phyloP scores from a whole-genome alignment of 2,113 vertebrate genomes.

The Tetraodon nigroviridis region DNA sequence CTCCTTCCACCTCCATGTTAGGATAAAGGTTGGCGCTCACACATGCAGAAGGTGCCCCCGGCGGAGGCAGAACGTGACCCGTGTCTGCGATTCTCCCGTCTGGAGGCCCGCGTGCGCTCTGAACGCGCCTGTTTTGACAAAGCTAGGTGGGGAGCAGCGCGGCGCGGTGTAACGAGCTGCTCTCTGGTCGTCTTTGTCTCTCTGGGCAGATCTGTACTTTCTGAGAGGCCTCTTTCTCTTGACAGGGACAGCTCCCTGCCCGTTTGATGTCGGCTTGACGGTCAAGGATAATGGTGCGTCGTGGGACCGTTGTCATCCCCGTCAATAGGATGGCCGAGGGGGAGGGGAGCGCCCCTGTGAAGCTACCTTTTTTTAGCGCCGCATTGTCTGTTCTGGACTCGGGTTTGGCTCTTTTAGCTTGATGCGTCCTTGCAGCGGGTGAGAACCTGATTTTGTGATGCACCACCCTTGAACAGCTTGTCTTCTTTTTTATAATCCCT shows the following conservation, averaged over 20 bases:
- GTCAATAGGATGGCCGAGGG: slow-evolving; percentile 91
- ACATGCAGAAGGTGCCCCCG: slow-evolving; percentile 75
- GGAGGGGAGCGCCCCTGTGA: slow-evolving; percentile 63
- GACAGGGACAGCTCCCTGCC: slow-evolving; percentile 86
- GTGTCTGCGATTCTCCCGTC: slow-evolving; percentile 66
- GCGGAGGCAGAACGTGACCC: slow-evolving; percentile 72
- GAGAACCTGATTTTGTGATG: slow-evolving; percentile 77
- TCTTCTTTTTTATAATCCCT: slow-evolving; percentile 61
- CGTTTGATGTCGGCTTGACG: slow-evolving; percentile 94
- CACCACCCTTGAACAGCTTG: slow-evolving; percentile 69
- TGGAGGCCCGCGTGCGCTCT: slow-evolving; percentile 80
- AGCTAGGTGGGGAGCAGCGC: slow-evolving; percentile 87
- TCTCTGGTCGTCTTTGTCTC: slow-evolving; percentile 3
- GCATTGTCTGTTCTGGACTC: slow-evolving; percentile 40
- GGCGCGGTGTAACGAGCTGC: slow-evolving; percentile 84
- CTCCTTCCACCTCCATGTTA: slow-evolving; percentile 53
- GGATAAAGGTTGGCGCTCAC: slow-evolving; percentile 83
- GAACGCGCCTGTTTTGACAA: slow-evolving; percentile 91
- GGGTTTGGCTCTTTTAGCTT: slow-evolving; percentile 79
- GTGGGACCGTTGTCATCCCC: slow-evolving; percentile 97
- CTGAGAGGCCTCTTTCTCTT: slow-evolving; percentile 83
- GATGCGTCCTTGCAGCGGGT: slow-evolving; percentile 82
- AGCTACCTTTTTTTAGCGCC: slow-evolving; percentile 80
- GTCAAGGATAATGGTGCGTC: slow-evolving; percentile 99
- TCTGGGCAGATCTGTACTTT: slow-evolving; percentile 54